A percentile compares a stretch with the other conserved stretches of the same genome.
Evolutionary conservation across 1,140 invertebrate species (phyloP).

Genomic region (Apocrypta bakeri): DNA sequence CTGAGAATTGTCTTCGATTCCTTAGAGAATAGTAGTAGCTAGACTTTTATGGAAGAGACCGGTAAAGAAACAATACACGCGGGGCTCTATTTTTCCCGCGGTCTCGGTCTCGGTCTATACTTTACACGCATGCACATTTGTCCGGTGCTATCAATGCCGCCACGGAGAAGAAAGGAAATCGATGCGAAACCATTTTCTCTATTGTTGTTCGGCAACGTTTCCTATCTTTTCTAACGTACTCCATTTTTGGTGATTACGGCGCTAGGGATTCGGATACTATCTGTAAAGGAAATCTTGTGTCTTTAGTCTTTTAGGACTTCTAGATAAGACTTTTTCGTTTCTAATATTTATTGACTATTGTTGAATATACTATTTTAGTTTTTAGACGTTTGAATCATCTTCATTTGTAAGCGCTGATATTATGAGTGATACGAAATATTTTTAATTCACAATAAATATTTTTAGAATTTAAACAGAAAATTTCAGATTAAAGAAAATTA

Average conservation of each 20-base stretch:
- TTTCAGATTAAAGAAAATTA: too few relatives aligned
- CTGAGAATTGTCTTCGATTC: conserved; percentile 55
- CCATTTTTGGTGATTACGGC: background rate
- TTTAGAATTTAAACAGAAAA: too few relatives aligned
- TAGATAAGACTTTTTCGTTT: too few relatives aligned
- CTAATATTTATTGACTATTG: too few relatives aligned
- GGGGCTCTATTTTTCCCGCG: conserved; percentile 12
- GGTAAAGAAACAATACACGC: conserved; percentile 21
- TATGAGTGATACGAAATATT: too few relatives aligned
- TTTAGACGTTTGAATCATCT: too few relatives aligned
- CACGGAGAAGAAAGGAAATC: conserved; percentile 34
- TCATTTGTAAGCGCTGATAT: too few relatives aligned
- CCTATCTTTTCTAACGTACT: background rate
- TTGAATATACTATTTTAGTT: too few relatives aligned
- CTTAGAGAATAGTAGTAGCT: conserved; percentile 55
- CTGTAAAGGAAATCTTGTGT: background rate
- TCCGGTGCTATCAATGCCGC: background rate
- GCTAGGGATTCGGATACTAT: background rate
- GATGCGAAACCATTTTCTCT: conserved; percentile 2
- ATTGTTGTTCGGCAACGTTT: conserved; percentile 10
- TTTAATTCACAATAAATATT: too few relatives aligned
- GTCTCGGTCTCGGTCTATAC: background rate
- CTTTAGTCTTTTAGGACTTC: too few relatives aligned
- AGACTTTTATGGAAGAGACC: conserved; percentile 56
- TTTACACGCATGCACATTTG: background rate